Base-by-base conservation (phyloP, 37 sponge, comb jelly and placozoan genomes). In the Oopsacas minuta region DNA sequence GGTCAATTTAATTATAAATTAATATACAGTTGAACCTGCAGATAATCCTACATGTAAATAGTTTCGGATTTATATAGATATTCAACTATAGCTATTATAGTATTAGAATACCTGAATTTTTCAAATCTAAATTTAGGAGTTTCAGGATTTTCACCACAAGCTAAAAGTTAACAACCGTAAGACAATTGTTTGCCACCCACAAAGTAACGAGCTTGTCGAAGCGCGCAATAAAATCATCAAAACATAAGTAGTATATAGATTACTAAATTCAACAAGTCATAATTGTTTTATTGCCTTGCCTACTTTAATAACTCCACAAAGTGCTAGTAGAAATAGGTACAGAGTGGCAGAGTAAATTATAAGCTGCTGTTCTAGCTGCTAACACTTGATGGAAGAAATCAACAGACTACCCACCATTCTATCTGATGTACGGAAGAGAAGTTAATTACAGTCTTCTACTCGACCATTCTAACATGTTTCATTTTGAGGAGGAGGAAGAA, bases 361-460 rank as follows among this genome's bases (percentile, higher is more conserved):
- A 61, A 61, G 30, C 75, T 61, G 75, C 75, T 61, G 75, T 61
- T 34, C 75, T 61, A 61, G 75, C 75, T n/a, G 75, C 75, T 3
- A 61, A 61, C 75, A 61, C 75, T 61, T 61, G 75, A 25, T 61
- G 75, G 75, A 61, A 61, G 75, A 61, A 34, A 61, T 10, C 75
- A 20, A 61, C 75, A 61, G 75, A n/a, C 30, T 61, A 61, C 75
- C 28, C 75, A 34, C 75, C 75, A 61, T 61, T 61, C 75, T 61
- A 61, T 61, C 30, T 61, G 30, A 61, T 61, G 75, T 61, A 61
- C 28, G 75, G 75, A 3, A 61, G 75, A 61, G 75, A 61, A 61
- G 75, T 34, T n/a, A 61, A 61, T 61, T 61, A 34, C 75, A n/a
- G 3, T 12, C 75, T 32, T 61, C 75, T 61, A n/a, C 75, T 61